Evolutionary conservation across 1,140 invertebrate genomes (phyloP).

Genomic region (Cydia amplana): DNA sequence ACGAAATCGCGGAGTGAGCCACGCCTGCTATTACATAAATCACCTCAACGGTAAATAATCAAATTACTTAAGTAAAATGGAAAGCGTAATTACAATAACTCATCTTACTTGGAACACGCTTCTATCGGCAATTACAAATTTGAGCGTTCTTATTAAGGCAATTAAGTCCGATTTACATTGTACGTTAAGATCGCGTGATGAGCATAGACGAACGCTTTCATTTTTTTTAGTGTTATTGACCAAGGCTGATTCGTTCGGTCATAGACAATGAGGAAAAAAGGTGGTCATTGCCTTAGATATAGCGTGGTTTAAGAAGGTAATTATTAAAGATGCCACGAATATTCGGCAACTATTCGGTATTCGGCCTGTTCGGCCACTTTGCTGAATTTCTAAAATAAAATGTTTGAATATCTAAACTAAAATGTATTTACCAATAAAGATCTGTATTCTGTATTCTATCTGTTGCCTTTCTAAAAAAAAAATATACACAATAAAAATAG

Average conservation of each 20-base stretch:
- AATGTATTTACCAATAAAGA: no score
- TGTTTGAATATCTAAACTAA: no score
- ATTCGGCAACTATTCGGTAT: no score
- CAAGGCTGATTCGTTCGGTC: slow-evolving; percentile 8
- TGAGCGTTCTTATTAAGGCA: not conserved
- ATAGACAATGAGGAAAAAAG: not conserved
- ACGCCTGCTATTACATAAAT: slow-evolving; percentile 4
- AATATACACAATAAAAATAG: no score
- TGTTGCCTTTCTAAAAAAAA: no score
- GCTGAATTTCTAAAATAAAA: no score
- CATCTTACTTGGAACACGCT: not conserved
- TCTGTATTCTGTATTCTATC: no score
- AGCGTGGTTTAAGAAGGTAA: not conserved
- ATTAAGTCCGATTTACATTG: slow-evolving; percentile 21
- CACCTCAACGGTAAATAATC: not conserved
- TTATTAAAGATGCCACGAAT: no score
- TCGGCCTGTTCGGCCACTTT: no score
- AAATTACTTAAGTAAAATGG: not conserved
- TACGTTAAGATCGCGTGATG: slow-evolving; percentile 11
- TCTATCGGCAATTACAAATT: not conserved
- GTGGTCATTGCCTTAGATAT: not conserved
- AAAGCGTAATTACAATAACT: not conserved
- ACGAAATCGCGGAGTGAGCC: no score
- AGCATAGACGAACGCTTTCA: slow-evolving; percentile 5
- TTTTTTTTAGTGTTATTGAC: slow-evolving; percentile 19